Evolutionary conservation across 2,888 invertebrate genomes (phyloP), one percentile per base, ranked within the genome.

Genomic region (Cloeon dipterum): DNA sequence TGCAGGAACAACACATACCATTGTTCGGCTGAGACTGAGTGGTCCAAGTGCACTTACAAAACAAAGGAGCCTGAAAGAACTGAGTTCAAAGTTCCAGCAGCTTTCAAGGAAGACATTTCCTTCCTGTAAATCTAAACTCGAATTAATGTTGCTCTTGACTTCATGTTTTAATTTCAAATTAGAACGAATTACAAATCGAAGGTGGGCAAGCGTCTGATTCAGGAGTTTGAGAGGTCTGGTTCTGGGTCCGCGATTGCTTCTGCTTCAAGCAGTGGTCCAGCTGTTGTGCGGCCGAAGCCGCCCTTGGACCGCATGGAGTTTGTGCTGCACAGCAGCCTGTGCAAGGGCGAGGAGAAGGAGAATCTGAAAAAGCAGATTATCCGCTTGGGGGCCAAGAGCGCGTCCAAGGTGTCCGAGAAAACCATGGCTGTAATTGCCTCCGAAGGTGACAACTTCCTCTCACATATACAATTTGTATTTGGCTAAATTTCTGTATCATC

Each of bases 11-110:
- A 32, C 38, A 26, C 20, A 4, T 23, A 5, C 32, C 26, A 34
- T 77, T 16, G 57, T 66, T 25, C 89, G 20, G 62, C 75, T 51
- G 47, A 82, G 21, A 75, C 73, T 10, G 91, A 88, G 51, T 96
- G 89, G 88, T 75, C 82, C 0, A 83, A 82, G 55, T 96, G 96
- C 54, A 63, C 68, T 38, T 66, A 72, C 47, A 53, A 70, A 4
- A 66, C 72, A 0, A 70, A 70, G 46, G 68, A 71, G 29, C 94
- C 94, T 0, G 61, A 70, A 42, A 63, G 91, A 40, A 61, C 50
- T 5, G 57, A 69, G 5, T 81, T 89, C 52, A 61, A 58, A 45
- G 55, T 93, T 13, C 78, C 88, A 0, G 47, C 57, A 1, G 61
- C 64, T 0, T 60, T 74, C 14, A 65, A 68, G 44, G 60, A 65